Evolutionary conservation across 2,113 vertebrate species (phyloP).

Genomic region (Apteryx mantelli): DNA sequence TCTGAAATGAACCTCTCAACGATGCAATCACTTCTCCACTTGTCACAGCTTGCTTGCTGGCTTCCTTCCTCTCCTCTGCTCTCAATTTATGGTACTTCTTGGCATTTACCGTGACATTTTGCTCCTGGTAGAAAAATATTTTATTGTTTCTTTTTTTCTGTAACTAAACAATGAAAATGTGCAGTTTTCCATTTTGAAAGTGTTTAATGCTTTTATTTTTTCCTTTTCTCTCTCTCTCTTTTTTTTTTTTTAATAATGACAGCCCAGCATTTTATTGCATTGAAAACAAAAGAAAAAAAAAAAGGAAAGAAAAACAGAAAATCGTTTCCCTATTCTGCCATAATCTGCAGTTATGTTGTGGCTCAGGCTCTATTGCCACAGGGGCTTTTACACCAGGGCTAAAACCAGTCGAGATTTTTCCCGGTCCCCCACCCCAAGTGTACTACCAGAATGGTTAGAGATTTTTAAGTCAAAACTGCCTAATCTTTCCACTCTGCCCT

Average conservation of each 20-base stretch:
- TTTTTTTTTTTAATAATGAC: neutral
- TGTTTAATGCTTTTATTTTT: neutral
- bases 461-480: neutral
- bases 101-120: neutral
- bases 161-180: accelerated
- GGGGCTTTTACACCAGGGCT: neutral
- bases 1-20: neutral
- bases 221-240: too few relatives aligned
- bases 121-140: accelerated
- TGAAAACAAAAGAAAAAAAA: accelerated
- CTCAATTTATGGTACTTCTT: neutral
- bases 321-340: neutral
- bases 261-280: neutral
- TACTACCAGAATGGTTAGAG: neutral
- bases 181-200: accelerated
- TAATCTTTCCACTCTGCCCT: neutral
- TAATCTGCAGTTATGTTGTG: accelerated
- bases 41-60: neutral
- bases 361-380: neutral
- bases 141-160: neutral
- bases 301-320: accelerated
- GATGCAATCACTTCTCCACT: neutral
- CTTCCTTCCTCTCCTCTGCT: neutral
- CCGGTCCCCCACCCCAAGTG: neutral
- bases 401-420: neutral